phyloP scores from a whole-genome alignment of 2,797 vertebrate species.

The Schizopygopsis malacanthus region DNA sequence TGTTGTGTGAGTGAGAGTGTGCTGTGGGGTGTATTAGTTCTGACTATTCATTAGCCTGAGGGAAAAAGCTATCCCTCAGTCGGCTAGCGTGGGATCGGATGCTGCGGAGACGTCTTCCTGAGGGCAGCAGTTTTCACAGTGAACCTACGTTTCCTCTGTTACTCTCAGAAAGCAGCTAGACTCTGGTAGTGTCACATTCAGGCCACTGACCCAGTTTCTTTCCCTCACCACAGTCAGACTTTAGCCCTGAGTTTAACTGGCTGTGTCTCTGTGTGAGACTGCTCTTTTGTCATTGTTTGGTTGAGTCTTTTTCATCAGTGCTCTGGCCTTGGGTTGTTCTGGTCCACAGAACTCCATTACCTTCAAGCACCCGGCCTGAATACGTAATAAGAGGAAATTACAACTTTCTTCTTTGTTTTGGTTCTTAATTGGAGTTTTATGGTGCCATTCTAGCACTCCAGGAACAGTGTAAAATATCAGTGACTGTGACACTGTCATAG shows the following conservation, averaged over 20 bases:
- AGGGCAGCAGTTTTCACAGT: not conserved
- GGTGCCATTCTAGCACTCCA: not conserved
- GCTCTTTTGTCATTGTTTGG: slow-evolving; percentile 35
- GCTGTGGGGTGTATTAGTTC: no score
- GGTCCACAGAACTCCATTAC: slow-evolving; percentile 20
- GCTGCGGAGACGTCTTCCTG: no score
- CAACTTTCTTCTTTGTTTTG: not conserved
- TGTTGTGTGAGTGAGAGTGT: no score
- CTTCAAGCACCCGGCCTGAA: not conserved
- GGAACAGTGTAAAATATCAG: not conserved
- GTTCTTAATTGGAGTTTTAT: not conserved
- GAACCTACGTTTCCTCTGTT: not conserved
- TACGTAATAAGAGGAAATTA: not conserved
- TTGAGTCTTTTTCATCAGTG: slow-evolving; percentile 9
- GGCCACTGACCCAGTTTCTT: slow-evolving; percentile 19
- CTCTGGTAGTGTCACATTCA: not conserved
- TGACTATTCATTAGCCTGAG: no score
- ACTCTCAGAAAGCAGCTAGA: not conserved
- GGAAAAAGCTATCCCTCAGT: no score
- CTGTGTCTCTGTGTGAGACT: not conserved
- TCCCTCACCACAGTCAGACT: not conserved
- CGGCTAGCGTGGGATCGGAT: no score
- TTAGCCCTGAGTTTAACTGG: slow-evolving; percentile 26
- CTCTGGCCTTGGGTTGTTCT: slow-evolving; percentile 7
- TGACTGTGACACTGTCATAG: not conserved